Percentiles rank a stretch among this genome's conserved stretches.
phyloP scores from a whole-genome alignment of 2,797 vertebrate species.

The Sylvia borin region DNA sequence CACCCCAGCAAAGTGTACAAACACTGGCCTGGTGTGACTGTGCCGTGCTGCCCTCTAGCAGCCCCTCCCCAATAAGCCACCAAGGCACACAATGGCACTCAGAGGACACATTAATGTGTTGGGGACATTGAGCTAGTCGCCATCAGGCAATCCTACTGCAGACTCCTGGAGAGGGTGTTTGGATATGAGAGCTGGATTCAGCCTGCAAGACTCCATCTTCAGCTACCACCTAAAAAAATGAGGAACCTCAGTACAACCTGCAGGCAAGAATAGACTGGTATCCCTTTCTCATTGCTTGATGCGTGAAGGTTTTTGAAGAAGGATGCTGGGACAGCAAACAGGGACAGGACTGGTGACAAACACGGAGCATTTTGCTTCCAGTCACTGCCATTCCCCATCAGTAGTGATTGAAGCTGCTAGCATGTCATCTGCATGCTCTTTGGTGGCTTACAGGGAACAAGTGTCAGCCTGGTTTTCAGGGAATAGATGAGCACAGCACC shows the following conservation, averaged over 20 bases:
- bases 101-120: not conserved
- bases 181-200: not conserved
- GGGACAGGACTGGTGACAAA: slow-evolving; percentile 26
- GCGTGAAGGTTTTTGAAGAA: not conserved
- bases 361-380: slow-evolving; percentile 35
- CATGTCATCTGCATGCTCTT: slow-evolving; percentile 38
- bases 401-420: slow-evolving; percentile 34
- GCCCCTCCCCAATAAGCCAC: not conserved
- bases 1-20: not conserved
- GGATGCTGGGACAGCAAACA: not conserved
- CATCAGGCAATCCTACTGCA: not conserved
- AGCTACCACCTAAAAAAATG: not conserved
- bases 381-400: slow-evolving; percentile 48
- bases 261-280: not conserved
- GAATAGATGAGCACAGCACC: slow-evolving; percentile 61
- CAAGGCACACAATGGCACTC: not conserved
- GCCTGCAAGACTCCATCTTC: not conserved
- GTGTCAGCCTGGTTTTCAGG: slow-evolving; percentile 55
- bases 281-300: not conserved
- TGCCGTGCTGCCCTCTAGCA: not conserved
- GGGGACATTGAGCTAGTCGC: not conserved
- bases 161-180: not conserved
- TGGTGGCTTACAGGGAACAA: slow-evolving; percentile 49
- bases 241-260: not conserved
- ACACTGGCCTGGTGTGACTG: not conserved